phyloP scores from a whole-genome alignment of 2,797 vertebrate species.

The Hemibagrus guttatus region DNA sequence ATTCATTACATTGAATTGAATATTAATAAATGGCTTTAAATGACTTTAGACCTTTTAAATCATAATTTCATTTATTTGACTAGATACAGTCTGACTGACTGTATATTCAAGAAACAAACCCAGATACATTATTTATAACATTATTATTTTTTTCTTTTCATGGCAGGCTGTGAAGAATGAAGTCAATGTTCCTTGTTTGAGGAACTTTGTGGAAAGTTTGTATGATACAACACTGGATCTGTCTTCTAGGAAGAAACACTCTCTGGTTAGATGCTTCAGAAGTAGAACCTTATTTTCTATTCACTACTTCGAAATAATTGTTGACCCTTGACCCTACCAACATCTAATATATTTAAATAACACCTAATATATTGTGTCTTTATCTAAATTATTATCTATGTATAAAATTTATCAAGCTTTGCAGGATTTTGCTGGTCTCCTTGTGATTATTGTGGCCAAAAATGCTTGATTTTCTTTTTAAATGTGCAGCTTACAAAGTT shows the following conservation, averaged over 20 bases:
- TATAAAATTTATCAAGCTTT: no score
- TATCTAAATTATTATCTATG: not conserved
- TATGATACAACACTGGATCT: conserved; percentile 96
- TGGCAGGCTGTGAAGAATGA: conserved; percentile 97
- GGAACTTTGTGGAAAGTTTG: conserved; percentile 97
- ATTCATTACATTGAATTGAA: not conserved
- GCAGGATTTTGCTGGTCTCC: no score
- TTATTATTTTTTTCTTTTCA: not conserved
- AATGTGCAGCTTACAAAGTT: no score
- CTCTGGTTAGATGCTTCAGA: conserved; percentile 81
- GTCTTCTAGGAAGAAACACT: conserved; percentile 97
- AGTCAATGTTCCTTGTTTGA: conserved; percentile 96
- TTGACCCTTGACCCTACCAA: not conserved
- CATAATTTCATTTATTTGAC: not conserved
- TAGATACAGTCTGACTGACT: not conserved
- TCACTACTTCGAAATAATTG: no score
- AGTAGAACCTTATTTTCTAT: not conserved
- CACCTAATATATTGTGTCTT: not conserved
- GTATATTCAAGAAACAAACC: not conserved
- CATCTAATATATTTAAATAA: not conserved
- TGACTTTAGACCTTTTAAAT: not conserved
- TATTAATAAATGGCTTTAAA: not conserved
- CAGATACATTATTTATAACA: not conserved
- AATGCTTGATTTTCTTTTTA: no score
- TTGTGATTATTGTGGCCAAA: no score